Conservation (phyloP, 2,888 invertebrate species). For the Lasioglossum pauxillum region DNA sequence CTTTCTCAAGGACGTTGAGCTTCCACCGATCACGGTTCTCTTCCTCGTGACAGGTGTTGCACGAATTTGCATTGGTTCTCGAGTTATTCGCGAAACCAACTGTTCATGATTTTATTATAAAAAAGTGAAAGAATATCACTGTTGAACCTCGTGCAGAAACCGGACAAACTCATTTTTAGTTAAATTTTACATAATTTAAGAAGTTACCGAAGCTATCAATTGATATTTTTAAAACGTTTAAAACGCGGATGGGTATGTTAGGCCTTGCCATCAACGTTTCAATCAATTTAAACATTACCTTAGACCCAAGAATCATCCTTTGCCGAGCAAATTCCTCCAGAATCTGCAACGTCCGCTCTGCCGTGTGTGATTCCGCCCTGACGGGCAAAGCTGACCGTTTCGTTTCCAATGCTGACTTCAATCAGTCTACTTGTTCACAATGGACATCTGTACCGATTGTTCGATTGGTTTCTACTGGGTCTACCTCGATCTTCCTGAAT, state of each 20-base stretch:
- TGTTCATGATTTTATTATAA: neutral
- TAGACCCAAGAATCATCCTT: neutral
- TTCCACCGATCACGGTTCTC: neutral
- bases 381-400: constrained; percentile 10
- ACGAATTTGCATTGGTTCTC: neutral
- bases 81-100: neutral
- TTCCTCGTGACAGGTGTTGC: neutral
- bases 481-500: neutral
- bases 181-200: neutral
- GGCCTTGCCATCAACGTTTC: neutral
- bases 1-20: constrained; percentile 42
- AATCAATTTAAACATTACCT: neutral
- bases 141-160: neutral
- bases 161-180: neutral
- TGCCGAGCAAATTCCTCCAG: constrained; percentile 1
- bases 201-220: neutral
- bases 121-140: neutral
- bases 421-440: constrained; percentile 12
- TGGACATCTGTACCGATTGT: constrained; percentile 2
- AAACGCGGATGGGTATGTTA: neutral
- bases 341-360: constrained; percentile 11
- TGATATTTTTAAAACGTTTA: neutral
- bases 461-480: neutral
- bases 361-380: neutral
- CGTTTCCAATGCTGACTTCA: constrained; percentile 17